Conservation (phyloP, 92 coral and sea anemone genomes). For the Paragorgia papillata region DNA sequence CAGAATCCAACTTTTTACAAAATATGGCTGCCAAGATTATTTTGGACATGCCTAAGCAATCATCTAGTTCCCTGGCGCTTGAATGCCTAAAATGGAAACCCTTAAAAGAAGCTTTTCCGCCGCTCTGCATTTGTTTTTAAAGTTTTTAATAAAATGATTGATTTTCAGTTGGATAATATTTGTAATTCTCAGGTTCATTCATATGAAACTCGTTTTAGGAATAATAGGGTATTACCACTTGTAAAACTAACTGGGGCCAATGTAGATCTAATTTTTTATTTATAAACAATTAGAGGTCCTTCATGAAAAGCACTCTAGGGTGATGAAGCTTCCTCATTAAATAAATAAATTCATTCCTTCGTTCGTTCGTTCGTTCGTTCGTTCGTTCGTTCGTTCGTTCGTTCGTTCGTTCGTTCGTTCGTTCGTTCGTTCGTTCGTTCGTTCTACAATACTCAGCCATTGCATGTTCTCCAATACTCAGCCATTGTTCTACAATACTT, state of each 20-base stretch:
- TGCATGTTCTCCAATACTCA: too few species aligned
- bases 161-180: not conserved
- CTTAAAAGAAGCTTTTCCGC: not conserved
- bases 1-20: not conserved
- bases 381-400: too few species aligned
- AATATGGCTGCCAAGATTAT: not conserved
- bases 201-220: not conserved
- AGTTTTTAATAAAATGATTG: not conserved
- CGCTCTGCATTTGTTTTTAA: not conserved
- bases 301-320: too few species aligned
- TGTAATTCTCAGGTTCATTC: not conserved
- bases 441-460: too few species aligned
- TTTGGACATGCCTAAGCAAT: not conserved
- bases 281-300: too few species aligned
- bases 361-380: too few species aligned
- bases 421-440: too few species aligned
- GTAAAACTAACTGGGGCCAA: slow-evolving; percentile 8
- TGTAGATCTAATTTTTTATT: not conserved
- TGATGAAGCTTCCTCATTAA: too few species aligned
- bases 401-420: too few species aligned
- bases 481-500: too few species aligned
- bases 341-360: too few species aligned
- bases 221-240: slow-evolving; percentile 5
- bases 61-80: not conserved
- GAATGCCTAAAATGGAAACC: not conserved